phyloP scores from a whole-genome alignment of 1,140 invertebrate species.

The Glossosoma conforme region DNA sequence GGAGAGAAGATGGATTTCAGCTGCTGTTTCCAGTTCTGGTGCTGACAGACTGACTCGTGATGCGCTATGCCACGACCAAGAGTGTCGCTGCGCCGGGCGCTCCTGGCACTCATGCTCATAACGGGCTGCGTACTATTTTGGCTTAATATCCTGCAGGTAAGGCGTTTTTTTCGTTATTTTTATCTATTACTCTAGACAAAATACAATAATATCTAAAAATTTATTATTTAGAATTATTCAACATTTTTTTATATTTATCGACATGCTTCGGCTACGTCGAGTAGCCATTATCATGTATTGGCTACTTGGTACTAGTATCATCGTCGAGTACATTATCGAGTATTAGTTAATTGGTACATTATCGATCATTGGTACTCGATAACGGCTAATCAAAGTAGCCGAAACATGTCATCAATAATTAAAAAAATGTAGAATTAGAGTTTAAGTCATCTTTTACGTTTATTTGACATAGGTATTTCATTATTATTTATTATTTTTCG shows the following conservation, averaged over 20 bases:
- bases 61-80: conserved; percentile 43
- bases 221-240: background rate
- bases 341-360: too few species aligned
- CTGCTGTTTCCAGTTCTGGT: background rate
- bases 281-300: too few species aligned
- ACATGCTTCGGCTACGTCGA: too few species aligned
- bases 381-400: too few species aligned
- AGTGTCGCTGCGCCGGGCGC: conserved; percentile 40
- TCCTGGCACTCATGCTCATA: conserved; percentile 40
- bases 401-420: too few species aligned
- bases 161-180: background rate
- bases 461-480: too few species aligned
- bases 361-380: too few species aligned
- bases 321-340: too few species aligned
- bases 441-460: too few species aligned
- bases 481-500: too few species aligned
- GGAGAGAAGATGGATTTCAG: background rate
- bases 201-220: background rate
- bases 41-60: conserved; percentile 16
- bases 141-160: conserved; percentile 28
- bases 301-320: too few species aligned
- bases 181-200: background rate
- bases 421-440: too few species aligned
- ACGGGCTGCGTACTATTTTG: conserved; percentile 35
- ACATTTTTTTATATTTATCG: background rate